A percentile compares a stretch with the other conserved stretches of the same genome.
Evolutionary conservation across 2,797 vertebrate species (phyloP).

Genomic region (Muraenolepis orangiensis): DNA sequence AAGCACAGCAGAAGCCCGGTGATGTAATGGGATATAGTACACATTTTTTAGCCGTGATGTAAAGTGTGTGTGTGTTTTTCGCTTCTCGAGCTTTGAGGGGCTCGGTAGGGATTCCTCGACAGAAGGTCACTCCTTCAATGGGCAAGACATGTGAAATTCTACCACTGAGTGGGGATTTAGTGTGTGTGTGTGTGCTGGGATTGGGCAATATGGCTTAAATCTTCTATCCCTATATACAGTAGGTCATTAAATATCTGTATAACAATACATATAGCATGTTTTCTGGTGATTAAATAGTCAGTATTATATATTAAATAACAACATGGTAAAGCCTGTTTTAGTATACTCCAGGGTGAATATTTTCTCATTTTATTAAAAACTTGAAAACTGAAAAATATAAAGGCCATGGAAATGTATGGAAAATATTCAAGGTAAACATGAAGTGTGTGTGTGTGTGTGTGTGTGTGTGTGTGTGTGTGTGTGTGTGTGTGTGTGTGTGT

Average conservation of each 20-base stretch:
- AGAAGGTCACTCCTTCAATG: conserved; percentile 13
- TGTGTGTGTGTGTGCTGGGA: background rate
- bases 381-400: too few species aligned
- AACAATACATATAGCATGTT: too few species aligned
- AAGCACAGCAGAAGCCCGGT: conserved; percentile 30
- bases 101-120: conserved; percentile 7
- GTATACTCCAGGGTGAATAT: too few species aligned
- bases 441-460: conserved; percentile 1
- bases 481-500: background rate
- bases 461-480: background rate
- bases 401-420: too few species aligned
- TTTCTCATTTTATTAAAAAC: too few species aligned
- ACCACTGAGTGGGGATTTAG: conserved; percentile 7
- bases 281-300: too few species aligned
- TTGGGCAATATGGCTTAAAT: too few species aligned
- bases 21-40: conserved; percentile 41
- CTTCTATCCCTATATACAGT: too few species aligned
- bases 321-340: too few species aligned
- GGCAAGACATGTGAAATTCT: conserved; percentile 19
- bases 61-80: conserved; percentile 14
- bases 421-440: too few species aligned
- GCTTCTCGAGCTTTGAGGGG: background rate
- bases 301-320: too few species aligned
- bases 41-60: conserved; percentile 46
- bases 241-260: too few species aligned